Conservation (phyloP, 2,888 invertebrate species). For the Stenolophus ochropezus region DNA sequence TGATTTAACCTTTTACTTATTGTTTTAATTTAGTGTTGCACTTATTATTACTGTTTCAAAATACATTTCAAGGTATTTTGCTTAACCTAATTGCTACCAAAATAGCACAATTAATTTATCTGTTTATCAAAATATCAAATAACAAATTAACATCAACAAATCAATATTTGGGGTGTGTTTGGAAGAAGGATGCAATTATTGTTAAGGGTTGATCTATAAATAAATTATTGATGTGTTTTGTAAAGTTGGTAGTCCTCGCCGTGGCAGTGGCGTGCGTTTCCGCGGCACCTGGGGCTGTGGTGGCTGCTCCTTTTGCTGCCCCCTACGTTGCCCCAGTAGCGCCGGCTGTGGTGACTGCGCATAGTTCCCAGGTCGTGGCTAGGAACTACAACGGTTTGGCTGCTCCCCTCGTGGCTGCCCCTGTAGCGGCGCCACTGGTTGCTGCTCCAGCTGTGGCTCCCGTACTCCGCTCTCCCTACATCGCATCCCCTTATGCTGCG, state of each 20-base stretch:
- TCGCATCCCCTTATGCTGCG: constrained; percentile 61
- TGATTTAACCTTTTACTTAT: no score
- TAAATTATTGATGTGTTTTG: no score
- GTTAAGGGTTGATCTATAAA: no score
- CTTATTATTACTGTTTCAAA: no score
- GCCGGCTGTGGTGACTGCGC: constrained; percentile 76
- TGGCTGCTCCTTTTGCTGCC: constrained; percentile 67
- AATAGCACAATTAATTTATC: constrained; percentile 3
- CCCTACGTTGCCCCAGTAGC: constrained; percentile 67
- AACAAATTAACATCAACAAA: not conserved
- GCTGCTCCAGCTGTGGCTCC: constrained; percentile 66
- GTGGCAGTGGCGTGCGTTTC: constrained; percentile 64
- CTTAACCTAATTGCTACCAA: not conserved
- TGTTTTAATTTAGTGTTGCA: no score
- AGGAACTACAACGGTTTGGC: constrained; percentile 79
- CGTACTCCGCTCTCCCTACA: constrained; percentile 65
- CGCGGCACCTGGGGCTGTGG: constrained; percentile 69
- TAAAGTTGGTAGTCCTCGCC: constrained; percentile 62
- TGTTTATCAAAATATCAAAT: constrained; percentile 10
- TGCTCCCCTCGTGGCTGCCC: constrained; percentile 68
- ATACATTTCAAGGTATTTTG: not conserved
- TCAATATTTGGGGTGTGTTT: not conserved
- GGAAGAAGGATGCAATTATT: no score
- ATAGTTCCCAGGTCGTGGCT: constrained; percentile 79
- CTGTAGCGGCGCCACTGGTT: constrained; percentile 68